Evolutionary conservation across 30 jellyfish, hydroid and myxozoan genomes (phyloP).

Genomic region (Pelagia noctiluca): DNA sequence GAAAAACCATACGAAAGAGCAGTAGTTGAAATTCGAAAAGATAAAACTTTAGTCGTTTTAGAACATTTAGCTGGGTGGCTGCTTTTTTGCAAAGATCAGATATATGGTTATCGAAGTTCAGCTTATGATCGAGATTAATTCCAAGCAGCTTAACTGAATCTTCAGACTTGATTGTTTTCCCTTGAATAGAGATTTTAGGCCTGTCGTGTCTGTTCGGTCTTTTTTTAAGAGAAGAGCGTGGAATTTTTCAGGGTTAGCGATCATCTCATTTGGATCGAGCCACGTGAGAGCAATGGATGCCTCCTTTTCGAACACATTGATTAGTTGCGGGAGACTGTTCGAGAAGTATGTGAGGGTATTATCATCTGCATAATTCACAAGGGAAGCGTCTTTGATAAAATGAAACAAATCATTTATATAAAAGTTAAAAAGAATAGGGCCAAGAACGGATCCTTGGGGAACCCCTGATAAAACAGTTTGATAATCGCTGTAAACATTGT

Average conservation of each 20-base stretch:
- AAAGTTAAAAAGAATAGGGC: not conserved
- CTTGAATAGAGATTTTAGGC: slow-evolving; percentile 19
- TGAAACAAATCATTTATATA: no score
- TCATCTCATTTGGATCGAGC: slow-evolving; percentile 32
- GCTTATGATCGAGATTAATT: no score
- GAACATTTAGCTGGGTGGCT: no score
- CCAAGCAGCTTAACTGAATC: no score
- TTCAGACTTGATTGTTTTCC: no score
- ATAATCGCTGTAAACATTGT: not conserved
- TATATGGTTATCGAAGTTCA: not conserved
- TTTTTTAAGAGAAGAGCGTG: not conserved
- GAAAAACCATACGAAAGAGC: not conserved
- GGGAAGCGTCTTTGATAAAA: not conserved
- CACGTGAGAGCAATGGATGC: slow-evolving; percentile 17
- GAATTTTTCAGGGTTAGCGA: no score
- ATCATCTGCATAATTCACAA: not conserved
- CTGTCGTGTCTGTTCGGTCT: slow-evolving; percentile 25
- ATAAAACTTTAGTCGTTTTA: not conserved
- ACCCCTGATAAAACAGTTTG: slow-evolving; percentile 1
- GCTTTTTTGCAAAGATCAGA: not conserved
- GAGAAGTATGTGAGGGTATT: not conserved
- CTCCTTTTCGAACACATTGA: slow-evolving; percentile 16
- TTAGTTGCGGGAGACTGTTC: not conserved
- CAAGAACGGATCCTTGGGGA: not conserved
- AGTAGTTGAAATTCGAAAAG: not conserved